phyloP scores from a whole-genome alignment of 2,113 vertebrate species.

The Phalacrocorax aristotelis region DNA sequence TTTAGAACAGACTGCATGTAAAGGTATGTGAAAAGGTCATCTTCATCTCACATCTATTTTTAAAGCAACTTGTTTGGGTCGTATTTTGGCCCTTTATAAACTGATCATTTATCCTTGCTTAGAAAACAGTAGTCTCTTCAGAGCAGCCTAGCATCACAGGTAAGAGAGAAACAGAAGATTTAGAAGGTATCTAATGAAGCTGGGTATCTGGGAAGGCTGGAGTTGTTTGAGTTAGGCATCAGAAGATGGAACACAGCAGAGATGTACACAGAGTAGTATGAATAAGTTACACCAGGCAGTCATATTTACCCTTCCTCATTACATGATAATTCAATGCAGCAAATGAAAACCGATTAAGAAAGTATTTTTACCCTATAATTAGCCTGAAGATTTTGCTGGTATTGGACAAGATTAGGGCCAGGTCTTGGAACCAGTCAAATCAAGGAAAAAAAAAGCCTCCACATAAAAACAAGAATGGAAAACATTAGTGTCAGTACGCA shows the following conservation, averaged over 20 bases:
- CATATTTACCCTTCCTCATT: background rate
- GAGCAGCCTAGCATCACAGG: background rate
- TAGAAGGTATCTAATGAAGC: background rate
- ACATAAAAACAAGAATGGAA: background rate
- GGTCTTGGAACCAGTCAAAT: background rate
- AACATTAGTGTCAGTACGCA: background rate
- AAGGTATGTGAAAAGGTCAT: background rate
- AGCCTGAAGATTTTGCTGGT: background rate
- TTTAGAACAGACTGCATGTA: background rate
- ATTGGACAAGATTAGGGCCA: background rate
- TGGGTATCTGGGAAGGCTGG: background rate
- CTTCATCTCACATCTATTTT: background rate
- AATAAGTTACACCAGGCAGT: background rate
- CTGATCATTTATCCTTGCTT: background rate
- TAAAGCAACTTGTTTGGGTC: background rate
- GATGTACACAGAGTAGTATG: background rate
- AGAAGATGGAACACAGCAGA: background rate
- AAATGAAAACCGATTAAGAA: slow-evolving; percentile 19
- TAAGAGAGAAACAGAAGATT: background rate
- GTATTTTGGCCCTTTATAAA: background rate
- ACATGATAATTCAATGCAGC: background rate
- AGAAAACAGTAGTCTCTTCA: background rate
- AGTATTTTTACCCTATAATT: slow-evolving; percentile 16
- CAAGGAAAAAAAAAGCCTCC: background rate
- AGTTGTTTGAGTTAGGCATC: background rate